Base-by-base conservation (phyloP, 2,888 invertebrate genomes). In the Falcaria lacertinaria region DNA sequence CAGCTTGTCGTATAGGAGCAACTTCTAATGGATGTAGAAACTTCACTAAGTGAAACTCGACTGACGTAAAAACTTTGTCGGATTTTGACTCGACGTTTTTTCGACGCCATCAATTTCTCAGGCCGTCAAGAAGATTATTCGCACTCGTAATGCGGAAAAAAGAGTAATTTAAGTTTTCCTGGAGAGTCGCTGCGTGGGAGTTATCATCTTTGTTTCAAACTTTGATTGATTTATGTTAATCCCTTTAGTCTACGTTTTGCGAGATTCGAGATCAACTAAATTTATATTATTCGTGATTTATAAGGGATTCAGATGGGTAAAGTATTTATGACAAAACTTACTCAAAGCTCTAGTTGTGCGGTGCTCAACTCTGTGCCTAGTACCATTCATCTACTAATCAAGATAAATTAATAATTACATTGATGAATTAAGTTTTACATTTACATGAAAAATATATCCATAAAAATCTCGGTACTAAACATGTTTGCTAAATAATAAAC, bases 71-170 rank as follows among this genome's bases (percentile, higher is more conserved):
- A 89, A 89, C 68, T 87, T 83, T 58, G 68, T 58, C 67, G 78
- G 75, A 81, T 85, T 86, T 83, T 70, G 77, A 74, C 72, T 67
- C 62, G 70, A 69, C 74, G 64, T 79, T 84, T 87, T 87, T 83
- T 78, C 74, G 69, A 67, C 80, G 71, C 83, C 88, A 88, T 89
- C 88, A 88, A 89, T 89, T 89, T 84, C 83, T 74, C 83, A 80
- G 78, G 70, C 80, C 86, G 89, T 89, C 89, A 87, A 73, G 89
- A 86, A 88, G 89, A 88, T 88, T 88, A 86, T 89, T 89, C 86
- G 80, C 89, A 86, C 88, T 87, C 80, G 77, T 78, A 78, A 84
- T 77, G 80, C 86, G 85, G 83, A 86, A 87, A 87, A 82, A 87
- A 86, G 83, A 79, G 87, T 86, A 85, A 88, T 89, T 89, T 88